Base-by-base conservation (phyloP, 2,113 vertebrate species). In the Aepyceros melampus region DNA sequence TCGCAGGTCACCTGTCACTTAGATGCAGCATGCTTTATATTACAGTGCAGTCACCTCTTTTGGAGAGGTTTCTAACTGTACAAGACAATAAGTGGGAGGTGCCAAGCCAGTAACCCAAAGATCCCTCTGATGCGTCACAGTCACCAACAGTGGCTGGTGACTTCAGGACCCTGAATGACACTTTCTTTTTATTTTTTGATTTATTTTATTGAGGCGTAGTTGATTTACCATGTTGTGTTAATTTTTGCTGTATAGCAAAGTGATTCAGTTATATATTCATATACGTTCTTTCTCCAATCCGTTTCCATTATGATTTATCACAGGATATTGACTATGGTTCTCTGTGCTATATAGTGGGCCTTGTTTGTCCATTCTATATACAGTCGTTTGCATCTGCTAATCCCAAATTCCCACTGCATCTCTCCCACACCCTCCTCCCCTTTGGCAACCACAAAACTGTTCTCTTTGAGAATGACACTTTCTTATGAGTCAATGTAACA, bases 31-130 rank as follows among this genome's bases (percentile, higher is more conserved):
- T 60, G 71, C 93, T 40, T 71, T 67, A 11, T 40, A 14, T 53
- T 43, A 27, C 56, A 60, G 43, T 45, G 9, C 4, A 4, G 47
- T 82, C 89, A 56, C 78, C 55, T 91, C 36, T 4, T 33, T 6
- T 87, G 82, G 95, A 87, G 85, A 86, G 67, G 60, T 87, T 94
- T 91, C 94, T 49, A 47, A 86, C 89, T 96, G 91, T 93, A 36
- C 6, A 2, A 13, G 91, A 95, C 91, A 91, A 56, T 88, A 12
- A 33, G 27, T 2, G 0, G 31, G 81, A 84, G 36, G 29, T 86
- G 90, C 88, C 87, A 49, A 81, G 67, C 0, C 0, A 31, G 55
- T 76, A 83, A 9, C 83, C 45, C 14, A 8, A 6, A 67, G 82
- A 47, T 83, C n/a, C 23, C 58, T 84, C 40, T 1, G 16, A 45